phyloP scores from a whole-genome alignment of 1,140 invertebrate species.

The Hycleus cichorii region DNA sequence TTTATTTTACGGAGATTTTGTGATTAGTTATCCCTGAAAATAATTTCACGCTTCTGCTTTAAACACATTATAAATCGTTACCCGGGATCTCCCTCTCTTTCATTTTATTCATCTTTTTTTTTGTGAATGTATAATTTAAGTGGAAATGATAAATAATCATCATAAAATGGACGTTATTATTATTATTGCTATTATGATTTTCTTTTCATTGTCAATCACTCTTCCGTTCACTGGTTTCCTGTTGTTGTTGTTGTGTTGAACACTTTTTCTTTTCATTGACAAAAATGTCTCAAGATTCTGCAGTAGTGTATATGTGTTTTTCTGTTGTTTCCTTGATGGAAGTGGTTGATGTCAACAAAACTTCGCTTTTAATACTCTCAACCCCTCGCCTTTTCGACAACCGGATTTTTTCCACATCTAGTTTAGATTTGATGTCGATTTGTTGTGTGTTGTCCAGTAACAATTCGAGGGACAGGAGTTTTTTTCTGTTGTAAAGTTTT shows the following conservation, averaged over 20 bases:
- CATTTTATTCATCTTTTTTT: too few relatives aligned
- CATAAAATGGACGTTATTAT: too few relatives aligned
- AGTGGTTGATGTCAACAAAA: conserved; percentile 18
- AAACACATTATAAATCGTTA: background rate
- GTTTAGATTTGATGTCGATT: too few relatives aligned
- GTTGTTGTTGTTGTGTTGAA: conserved; percentile 3
- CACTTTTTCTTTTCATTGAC: conserved; percentile 15
- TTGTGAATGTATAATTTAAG: too few relatives aligned
- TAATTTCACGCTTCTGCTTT: conserved; percentile 9
- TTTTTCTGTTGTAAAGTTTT: too few relatives aligned
- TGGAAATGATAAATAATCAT: too few relatives aligned
- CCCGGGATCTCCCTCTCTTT: too few relatives aligned
- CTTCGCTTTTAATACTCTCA: conserved; percentile 14
- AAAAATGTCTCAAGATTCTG: background rate
- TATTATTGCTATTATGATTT: too few relatives aligned
- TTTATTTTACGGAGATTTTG: conserved; percentile 13
- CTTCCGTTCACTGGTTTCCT: conserved; percentile 15
- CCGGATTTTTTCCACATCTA: too few relatives aligned
- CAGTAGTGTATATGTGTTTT: background rate
- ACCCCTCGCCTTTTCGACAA: too few relatives aligned
- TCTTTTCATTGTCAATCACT: conserved; percentile 13
- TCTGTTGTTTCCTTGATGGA: conserved; percentile 9
- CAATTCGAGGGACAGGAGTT: too few relatives aligned
- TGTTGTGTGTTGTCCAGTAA: too few relatives aligned
- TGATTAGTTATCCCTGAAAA: conserved; percentile 5